A percentile compares a stretch with the other conserved stretches of the same genome.
Evolutionary conservation across 2,113 vertebrate genomes (phyloP).

Genomic region (Coreoperca whiteheadi): DNA sequence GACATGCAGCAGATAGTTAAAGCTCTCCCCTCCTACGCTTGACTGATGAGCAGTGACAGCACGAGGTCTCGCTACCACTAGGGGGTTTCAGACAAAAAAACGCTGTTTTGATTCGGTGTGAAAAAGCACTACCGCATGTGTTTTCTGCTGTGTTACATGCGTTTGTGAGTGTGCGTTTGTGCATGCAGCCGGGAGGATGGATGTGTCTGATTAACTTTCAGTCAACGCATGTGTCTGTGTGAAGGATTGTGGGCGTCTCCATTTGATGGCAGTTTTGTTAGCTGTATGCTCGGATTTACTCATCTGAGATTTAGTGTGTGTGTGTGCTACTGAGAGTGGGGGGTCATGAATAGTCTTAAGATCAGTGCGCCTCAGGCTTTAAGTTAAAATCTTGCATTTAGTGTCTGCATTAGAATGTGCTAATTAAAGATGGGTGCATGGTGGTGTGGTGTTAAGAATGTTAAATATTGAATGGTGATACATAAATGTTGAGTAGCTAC

Average conservation of each 20-base stretch:
- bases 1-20: conserved; percentile 74
- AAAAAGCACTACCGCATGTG: conserved; percentile 36
- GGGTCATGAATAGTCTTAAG: conserved; percentile 34
- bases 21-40: conserved; percentile 61
- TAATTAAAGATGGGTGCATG: background rate
- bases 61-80: conserved; percentile 54
- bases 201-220: conserved; percentile 66
- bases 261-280: conserved; percentile 49
- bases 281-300: conserved; percentile 40
- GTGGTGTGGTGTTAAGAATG: background rate
- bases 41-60: conserved; percentile 77
- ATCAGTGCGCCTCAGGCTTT: conserved; percentile 32
- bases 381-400: conserved; percentile 20
- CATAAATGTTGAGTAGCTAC: background rate
- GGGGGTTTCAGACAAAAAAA: conserved; percentile 47
- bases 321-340: conserved; percentile 10
- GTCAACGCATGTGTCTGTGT: conserved; percentile 45
- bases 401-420: conserved; percentile 21
- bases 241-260: conserved; percentile 49
- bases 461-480: conserved; percentile 9
- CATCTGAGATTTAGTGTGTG: conserved; percentile 28
- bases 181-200: conserved; percentile 2
- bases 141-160: conserved; percentile 20
- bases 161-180: conserved; percentile 16
- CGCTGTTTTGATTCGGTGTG: conserved; percentile 53